Percentiles rank a stretch among this genome's conserved stretches.
Conservation (phyloP, 92 coral and sea anemone species). For the Parazoanthus darwini region DNA sequence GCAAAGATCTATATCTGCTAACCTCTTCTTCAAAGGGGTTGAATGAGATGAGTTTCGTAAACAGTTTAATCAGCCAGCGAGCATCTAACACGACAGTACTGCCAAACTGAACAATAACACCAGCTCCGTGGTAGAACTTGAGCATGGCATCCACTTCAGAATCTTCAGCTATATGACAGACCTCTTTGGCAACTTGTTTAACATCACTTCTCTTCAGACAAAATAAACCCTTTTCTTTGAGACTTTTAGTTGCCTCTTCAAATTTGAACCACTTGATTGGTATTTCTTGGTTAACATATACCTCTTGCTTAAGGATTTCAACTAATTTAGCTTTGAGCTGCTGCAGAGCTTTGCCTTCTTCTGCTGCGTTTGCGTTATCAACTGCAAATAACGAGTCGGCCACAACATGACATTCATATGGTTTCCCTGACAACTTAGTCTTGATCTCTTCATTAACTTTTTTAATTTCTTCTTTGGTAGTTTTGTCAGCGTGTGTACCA, state of each 20-base stretch:
- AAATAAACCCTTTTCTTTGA: neutral
- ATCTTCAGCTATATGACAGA: neutral
- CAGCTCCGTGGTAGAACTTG: neutral
- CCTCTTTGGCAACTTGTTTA: neutral
- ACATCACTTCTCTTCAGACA: neutral
- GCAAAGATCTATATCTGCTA: neutral
- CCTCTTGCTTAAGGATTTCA: neutral
- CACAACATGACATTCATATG: neutral
- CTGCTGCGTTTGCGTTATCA: neutral
- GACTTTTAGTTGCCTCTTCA: neutral
- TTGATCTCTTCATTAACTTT: neutral
- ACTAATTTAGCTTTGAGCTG: neutral
- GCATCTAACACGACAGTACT: neutral
- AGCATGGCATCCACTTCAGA: neutral
- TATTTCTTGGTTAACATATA: neutral
- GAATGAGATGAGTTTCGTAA: neutral
- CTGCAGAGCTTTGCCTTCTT: neutral
- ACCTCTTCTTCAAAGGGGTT: neutral
- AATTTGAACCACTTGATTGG: too few species aligned
- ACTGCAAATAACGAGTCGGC: neutral
- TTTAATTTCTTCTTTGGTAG: neutral
- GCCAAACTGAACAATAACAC: slow-evolving; percentile 3
- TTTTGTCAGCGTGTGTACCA: too few species aligned
- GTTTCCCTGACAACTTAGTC: neutral
- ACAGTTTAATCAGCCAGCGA: neutral